Percentiles rank a stretch among this genome's conserved stretches.
Conservation (phyloP, 2,797 vertebrate species). For the Harpagifer antarcticus region DNA sequence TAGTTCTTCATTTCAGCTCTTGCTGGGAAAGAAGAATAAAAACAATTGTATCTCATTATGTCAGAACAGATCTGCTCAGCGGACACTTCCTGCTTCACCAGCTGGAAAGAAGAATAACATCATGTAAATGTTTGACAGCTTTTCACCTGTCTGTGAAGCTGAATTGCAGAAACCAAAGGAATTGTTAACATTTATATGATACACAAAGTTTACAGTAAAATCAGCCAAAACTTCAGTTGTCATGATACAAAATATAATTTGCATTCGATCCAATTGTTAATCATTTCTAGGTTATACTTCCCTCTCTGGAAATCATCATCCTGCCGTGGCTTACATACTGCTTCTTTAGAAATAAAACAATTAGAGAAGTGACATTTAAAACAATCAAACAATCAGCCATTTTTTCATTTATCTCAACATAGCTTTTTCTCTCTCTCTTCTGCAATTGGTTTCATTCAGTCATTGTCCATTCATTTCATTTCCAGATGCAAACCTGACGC, state of each 20-base stretch:
- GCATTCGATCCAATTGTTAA: neutral
- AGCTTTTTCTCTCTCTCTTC: too few relatives aligned
- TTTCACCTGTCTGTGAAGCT: neutral
- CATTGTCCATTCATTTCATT: too few relatives aligned
- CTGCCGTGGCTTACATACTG: accelerated
- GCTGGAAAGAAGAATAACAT: neutral
- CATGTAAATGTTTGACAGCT: neutral
- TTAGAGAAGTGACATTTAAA: neutral
- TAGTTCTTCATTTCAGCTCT: too few relatives aligned
- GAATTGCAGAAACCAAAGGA: neutral
- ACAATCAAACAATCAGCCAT: neutral
- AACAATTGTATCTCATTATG: too few relatives aligned
- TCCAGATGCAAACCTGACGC: too few relatives aligned
- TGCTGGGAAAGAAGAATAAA: too few relatives aligned
- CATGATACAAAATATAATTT: neutral
- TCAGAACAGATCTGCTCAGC: too few relatives aligned
- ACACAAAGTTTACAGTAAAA: too few relatives aligned
- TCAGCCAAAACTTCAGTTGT: too few relatives aligned
- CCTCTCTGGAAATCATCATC: slow-evolving; percentile 10
- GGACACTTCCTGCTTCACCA: neutral
- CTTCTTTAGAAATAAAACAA: neutral
- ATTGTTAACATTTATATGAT: too few relatives aligned
- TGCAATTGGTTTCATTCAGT: neutral
- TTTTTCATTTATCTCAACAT: neutral
- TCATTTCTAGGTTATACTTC: neutral